Evolutionary conservation across 1,140 invertebrate genomes (phyloP).

Genomic region (Laupala kohalensis): DNA sequence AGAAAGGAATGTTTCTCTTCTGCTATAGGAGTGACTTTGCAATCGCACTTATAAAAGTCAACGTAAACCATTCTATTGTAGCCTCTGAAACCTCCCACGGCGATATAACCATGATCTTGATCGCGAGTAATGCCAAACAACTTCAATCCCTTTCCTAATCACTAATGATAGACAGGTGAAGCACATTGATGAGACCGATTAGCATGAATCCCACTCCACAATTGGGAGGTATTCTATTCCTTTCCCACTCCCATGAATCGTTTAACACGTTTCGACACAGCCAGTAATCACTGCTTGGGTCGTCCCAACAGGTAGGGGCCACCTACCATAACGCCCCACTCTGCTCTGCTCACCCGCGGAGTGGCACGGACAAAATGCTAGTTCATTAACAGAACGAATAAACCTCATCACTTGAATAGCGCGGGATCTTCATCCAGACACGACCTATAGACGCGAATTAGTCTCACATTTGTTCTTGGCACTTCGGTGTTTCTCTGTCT

Average conservation of each 20-base stretch:
- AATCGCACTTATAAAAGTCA: no score
- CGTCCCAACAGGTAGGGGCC: no score
- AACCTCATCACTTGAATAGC: background rate
- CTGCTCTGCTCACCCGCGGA: background rate
- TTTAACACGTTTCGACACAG: background rate
- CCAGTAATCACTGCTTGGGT: background rate
- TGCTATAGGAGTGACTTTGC: no score
- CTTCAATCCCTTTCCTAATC: no score
- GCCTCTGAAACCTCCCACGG: background rate
- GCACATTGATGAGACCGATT: background rate
- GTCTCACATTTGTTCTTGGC: background rate
- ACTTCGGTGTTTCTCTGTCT: no score
- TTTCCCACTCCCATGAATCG: background rate
- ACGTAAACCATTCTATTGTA: no score
- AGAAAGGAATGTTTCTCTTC: no score
- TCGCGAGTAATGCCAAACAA: background rate
- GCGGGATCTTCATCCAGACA: no score
- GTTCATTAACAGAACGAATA: background rate
- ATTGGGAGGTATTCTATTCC: background rate
- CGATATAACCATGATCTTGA: background rate
- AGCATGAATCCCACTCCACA: background rate
- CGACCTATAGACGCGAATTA: background rate
- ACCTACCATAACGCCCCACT: background rate
- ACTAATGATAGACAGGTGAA: background rate
- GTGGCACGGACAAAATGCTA: background rate